Evolutionary conservation across 2,888 invertebrate genomes (phyloP).

Genomic region (Andrena chrysosceles): DNA sequence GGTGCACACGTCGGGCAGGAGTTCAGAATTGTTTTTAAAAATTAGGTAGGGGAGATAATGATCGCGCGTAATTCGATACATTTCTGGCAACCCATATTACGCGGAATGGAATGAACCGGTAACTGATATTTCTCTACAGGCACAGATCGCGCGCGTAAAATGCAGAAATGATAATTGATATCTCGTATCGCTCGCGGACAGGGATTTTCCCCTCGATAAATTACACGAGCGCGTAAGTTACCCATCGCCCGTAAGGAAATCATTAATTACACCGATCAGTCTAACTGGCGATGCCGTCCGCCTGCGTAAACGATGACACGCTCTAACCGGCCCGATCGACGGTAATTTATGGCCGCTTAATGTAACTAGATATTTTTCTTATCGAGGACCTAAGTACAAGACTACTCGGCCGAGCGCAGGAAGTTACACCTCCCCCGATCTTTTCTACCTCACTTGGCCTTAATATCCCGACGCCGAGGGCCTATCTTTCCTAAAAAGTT

Average conservation of each 20-base stretch:
- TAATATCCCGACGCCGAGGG: constrained; percentile 21
- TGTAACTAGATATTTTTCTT: constrained; percentile 49
- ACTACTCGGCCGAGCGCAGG: not conserved
- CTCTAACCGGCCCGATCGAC: constrained; percentile 25
- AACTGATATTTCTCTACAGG: not conserved
- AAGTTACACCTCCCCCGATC: constrained; percentile 26
- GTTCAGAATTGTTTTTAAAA: not conserved
- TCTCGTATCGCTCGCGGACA: not conserved
- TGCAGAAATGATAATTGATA: constrained; percentile 21
- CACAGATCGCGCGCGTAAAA: not conserved
- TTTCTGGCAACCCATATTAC: not conserved
- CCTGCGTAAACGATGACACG: constrained; percentile 24
- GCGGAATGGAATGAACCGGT: too few relatives aligned
- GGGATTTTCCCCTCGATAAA: constrained; percentile 2
- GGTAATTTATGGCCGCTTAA: constrained; percentile 48
- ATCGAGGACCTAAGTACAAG: constrained; percentile 24
- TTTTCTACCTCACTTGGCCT: constrained; percentile 6
- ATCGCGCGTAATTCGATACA: not conserved
- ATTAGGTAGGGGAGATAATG: not conserved
- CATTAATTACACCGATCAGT: constrained; percentile 42
- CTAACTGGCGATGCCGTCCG: constrained; percentile 5
- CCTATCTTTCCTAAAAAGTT: constrained; percentile 21
- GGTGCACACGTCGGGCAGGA: not conserved
- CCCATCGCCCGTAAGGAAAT: constrained; percentile 32
- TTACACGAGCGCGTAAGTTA: not conserved